Evolutionary conservation across 1,140 invertebrate genomes (phyloP).

Genomic region (Thaumatotibia leucotreta): DNA sequence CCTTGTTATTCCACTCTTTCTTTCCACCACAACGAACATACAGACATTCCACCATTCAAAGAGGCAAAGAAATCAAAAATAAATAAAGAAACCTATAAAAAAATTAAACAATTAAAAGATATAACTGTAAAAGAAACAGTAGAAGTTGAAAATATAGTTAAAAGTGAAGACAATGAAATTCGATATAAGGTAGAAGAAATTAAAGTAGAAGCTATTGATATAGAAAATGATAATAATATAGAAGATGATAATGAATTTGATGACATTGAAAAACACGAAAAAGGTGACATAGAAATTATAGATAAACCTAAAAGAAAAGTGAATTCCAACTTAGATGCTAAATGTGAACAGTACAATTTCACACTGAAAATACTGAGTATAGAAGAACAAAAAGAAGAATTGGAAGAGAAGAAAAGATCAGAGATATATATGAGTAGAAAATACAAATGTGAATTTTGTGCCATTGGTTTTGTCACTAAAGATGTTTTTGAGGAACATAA

Average conservation of each 20-base stretch:
- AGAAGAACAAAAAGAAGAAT: background rate
- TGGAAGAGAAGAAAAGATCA: background rate
- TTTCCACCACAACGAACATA: background rate
- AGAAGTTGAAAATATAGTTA: background rate
- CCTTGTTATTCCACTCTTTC: background rate
- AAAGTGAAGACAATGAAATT: background rate
- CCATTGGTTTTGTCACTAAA: background rate
- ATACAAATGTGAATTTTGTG: background rate
- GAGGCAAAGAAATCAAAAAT: background rate
- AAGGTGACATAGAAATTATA: background rate
- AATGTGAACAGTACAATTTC: constrained; percentile 1
- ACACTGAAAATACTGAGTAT: background rate
- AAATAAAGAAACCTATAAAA: background rate
- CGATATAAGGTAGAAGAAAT: background rate
- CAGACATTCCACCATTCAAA: background rate
- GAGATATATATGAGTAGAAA: background rate
- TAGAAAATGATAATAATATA: no score
- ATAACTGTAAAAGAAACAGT: background rate
- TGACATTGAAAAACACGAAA: background rate
- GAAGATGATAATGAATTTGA: background rate
- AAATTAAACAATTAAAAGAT: background rate
- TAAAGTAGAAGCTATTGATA: background rate
- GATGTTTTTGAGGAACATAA: background rate
- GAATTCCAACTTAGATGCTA: background rate
- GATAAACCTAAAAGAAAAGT: background rate